Evolutionary conservation across 2,888 invertebrate genomes (phyloP).

Genomic region (Tinea pellionella): DNA sequence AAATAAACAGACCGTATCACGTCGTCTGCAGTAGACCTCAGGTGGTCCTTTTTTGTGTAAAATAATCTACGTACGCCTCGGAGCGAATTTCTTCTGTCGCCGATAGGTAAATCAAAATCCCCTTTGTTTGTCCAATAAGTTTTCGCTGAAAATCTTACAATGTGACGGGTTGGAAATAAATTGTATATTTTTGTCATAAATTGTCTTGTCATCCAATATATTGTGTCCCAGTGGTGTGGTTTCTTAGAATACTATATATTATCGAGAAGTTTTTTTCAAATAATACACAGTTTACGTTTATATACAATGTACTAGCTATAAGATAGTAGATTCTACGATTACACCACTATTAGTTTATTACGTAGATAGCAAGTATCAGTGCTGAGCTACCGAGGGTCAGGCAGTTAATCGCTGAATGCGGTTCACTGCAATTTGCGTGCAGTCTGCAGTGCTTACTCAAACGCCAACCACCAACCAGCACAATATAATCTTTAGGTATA

Average conservation of each 20-base stretch:
- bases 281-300: background rate
- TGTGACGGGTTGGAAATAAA: background rate
- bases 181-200: conserved; percentile 2
- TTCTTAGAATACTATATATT: background rate
- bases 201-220: background rate
- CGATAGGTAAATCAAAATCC: conserved; percentile 5
- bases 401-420: conserved; percentile 7
- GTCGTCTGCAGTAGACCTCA: conserved; percentile 27
- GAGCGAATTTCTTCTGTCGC: background rate
- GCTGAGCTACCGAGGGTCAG: background rate
- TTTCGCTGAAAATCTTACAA: background rate
- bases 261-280: background rate
- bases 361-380: background rate
- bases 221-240: background rate
- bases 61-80: background rate
- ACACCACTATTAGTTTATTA: background rate
- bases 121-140: background rate
- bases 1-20: conserved; percentile 49
- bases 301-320: too few species aligned
- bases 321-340: background rate
- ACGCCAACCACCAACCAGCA: background rate
- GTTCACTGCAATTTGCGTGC: conserved; percentile 16
- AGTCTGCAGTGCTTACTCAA: conserved; percentile 9
- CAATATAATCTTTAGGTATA: background rate
- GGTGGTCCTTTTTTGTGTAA: conserved; percentile 1